A percentile compares a stretch with the other conserved stretches of the same genome.
Conservation (phyloP, 23 tunicate species). For the Halocynthia roretzi region DNA sequence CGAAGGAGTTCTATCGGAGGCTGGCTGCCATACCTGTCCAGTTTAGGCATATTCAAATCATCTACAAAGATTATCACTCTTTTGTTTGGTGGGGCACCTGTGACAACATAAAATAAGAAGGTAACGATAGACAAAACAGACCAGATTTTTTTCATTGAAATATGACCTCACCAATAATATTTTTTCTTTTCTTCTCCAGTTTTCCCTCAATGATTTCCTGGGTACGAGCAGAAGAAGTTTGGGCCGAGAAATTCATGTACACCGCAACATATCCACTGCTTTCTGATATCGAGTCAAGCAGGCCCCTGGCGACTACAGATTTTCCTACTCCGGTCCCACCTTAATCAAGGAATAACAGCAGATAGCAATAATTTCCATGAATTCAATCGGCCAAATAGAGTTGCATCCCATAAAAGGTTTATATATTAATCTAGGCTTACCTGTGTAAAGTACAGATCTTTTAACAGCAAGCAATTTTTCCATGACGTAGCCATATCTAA, state of each 20-base stretch:
- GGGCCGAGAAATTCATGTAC: slow-evolving; percentile 98
- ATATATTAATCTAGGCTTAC: slow-evolving; percentile 14
- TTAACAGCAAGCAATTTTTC: slow-evolving; percentile 89
- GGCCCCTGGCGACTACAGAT: slow-evolving; percentile 98
- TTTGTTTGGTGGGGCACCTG: slow-evolving; percentile 95
- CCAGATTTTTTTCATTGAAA: neutral
- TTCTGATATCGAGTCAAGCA: slow-evolving; percentile 84
- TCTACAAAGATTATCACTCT: slow-evolving; percentile 94
- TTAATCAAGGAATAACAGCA: neutral
- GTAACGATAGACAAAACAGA: neutral
- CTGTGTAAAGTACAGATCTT: slow-evolving; percentile 88
- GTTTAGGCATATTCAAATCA: slow-evolving; percentile 99
- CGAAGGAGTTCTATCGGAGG: slow-evolving; percentile 98
- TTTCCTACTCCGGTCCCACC: slow-evolving; percentile 99
- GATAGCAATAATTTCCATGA: neutral
- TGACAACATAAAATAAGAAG: neutral
- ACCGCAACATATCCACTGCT: slow-evolving; percentile 67
- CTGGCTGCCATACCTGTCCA: slow-evolving; percentile 97
- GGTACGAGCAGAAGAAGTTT: slow-evolving; percentile 89
- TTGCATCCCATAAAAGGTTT: neutral
- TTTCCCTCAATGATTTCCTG: slow-evolving; percentile 97
- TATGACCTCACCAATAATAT: slow-evolving; percentile 60
- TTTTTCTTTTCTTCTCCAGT: slow-evolving; percentile 93
- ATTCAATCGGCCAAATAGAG: neutral
- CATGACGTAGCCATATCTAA: slow-evolving; percentile 94